phyloP scores from a whole-genome alignment of 2,888 invertebrate genomes.

The Lithosia quadra region DNA sequence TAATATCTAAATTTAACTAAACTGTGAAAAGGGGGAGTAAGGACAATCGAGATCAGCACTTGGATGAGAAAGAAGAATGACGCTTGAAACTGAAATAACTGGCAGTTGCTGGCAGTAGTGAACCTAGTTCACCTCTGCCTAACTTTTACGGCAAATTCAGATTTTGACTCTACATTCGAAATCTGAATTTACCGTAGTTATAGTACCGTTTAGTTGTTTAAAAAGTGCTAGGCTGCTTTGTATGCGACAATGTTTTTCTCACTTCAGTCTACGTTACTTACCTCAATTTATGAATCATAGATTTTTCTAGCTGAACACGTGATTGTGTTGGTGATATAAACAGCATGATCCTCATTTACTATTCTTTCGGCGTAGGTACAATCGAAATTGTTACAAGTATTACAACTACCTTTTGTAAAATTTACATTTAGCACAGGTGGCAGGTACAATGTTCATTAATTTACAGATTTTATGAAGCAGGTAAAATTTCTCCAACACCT shows the following conservation, averaged over 20 bases:
- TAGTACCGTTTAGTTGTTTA: neutral
- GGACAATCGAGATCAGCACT: no score
- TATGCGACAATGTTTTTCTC: neutral
- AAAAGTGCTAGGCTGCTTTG: neutral
- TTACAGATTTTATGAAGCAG: neutral
- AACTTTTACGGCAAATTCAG: neutral
- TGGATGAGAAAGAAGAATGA: no score
- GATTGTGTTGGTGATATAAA: constrained; percentile 7
- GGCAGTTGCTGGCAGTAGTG: no score
- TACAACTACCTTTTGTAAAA: neutral
- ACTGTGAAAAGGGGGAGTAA: no score
- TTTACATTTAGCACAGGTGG: neutral
- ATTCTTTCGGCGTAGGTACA: neutral
- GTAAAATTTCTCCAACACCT: no score
- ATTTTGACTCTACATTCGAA: neutral
- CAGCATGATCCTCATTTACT: neutral
- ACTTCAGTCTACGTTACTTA: neutral
- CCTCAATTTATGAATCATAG: constrained; percentile 18
- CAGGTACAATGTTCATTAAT: neutral
- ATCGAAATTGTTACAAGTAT: neutral
- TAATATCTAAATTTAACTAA: no score
- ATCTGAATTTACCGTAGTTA: no score
- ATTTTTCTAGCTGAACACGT: constrained; percentile 13
- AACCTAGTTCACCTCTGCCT: no score
- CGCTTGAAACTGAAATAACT: no score